Conservation (phyloP, 2,888 invertebrate genomes). For the Pediacus dermestoides region DNA sequence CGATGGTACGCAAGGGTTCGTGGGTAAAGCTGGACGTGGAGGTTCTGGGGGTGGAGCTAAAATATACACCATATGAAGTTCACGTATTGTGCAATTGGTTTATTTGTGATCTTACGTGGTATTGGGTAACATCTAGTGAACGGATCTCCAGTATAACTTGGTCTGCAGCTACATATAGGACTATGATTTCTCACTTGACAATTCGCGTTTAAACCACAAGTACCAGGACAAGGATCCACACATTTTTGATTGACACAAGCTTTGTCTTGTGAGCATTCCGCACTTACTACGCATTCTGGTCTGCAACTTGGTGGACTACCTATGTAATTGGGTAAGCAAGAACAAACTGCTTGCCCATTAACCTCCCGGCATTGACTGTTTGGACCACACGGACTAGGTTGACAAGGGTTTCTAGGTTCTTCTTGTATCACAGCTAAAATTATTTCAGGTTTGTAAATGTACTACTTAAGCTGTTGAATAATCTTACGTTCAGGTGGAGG, state of each 20-base stretch:
- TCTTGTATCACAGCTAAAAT: conserved; percentile 37
- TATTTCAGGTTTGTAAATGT: neutral
- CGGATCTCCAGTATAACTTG: conserved; percentile 69
- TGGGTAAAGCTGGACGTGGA: conserved; percentile 38
- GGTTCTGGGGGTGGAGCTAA: conserved; percentile 34
- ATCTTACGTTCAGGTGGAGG: conserved; percentile 54
- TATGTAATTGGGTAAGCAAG: conserved; percentile 62
- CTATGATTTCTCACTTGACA: conserved; percentile 75
- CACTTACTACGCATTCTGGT: conserved; percentile 68
- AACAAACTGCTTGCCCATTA: conserved; percentile 57
- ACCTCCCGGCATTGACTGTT: conserved; percentile 68
- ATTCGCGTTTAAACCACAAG: conserved; percentile 66
- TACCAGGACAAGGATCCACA: conserved; percentile 68
- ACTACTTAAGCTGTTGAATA: neutral
- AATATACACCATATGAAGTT: too few relatives aligned
- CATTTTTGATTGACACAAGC: conserved; percentile 74
- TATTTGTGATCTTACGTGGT: conserved; percentile 44
- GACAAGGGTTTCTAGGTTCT: conserved; percentile 57
- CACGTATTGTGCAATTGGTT: too few relatives aligned
- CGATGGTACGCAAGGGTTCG: conserved; percentile 71
- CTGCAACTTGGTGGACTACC: conserved; percentile 68
- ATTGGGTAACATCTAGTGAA: conserved; percentile 56
- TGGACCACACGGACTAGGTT: conserved; percentile 69
- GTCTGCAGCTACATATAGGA: conserved; percentile 63
- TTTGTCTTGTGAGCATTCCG: conserved; percentile 63